Evolutionary conservation across 2,113 vertebrate genomes (phyloP).

Genomic region (Brachypodius melanocephalos): DNA sequence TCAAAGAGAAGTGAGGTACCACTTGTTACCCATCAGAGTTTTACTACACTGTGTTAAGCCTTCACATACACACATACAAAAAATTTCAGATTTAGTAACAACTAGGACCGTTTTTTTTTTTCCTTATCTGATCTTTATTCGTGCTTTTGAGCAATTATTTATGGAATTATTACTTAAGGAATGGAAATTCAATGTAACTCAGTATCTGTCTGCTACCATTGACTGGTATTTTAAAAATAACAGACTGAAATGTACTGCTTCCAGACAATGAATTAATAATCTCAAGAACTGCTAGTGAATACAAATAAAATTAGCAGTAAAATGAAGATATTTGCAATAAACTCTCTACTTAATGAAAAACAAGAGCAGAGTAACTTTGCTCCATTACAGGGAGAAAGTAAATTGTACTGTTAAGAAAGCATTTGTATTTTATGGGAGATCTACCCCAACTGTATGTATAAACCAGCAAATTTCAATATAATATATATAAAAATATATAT

Average conservation of each 20-base stretch:
- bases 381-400: background rate
- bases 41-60: background rate
- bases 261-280: background rate
- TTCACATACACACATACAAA: background rate
- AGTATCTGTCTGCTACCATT: background rate
- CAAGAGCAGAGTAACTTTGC: background rate
- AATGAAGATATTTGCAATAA: background rate
- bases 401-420: background rate
- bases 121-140: background rate
- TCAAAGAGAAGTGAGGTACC: background rate
- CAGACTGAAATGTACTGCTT: background rate
- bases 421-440: background rate
- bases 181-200: background rate
- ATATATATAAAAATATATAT: too few species aligned
- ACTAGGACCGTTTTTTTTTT: background rate
- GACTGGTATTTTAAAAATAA: background rate
- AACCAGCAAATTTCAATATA: too few species aligned
- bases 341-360: background rate
- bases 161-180: background rate
- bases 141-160: background rate
- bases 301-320: background rate
- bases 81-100: background rate
- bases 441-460: background rate
- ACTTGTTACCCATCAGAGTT: background rate
- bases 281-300: background rate